A percentile compares a stretch with the other conserved stretches of the same genome.
Evolutionary conservation across 2,113 vertebrate genomes (phyloP).

Genomic region (Oreocharis arfaki): DNA sequence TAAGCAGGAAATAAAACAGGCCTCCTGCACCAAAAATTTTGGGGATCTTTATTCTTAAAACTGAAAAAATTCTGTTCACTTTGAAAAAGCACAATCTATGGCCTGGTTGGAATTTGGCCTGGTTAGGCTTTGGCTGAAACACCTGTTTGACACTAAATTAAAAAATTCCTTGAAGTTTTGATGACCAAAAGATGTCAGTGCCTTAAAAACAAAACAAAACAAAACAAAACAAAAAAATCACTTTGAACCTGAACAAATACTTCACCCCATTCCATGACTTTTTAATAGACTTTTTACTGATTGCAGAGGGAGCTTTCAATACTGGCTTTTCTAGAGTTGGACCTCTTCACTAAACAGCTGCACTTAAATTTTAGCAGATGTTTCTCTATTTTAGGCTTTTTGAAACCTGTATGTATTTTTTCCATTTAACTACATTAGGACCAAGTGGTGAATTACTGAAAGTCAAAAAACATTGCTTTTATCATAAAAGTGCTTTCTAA

Average conservation of each 20-base stretch:
- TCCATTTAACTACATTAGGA: not conserved
- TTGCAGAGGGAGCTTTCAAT: constrained; percentile 1
- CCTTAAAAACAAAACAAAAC: not conserved
- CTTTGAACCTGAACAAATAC: constrained; percentile 26
- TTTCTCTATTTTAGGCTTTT: not conserved
- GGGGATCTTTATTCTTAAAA: not conserved
- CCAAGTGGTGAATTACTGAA: not conserved
- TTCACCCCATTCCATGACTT: not conserved
- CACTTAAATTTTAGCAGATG: constrained; percentile 15
- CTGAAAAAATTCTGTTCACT: not conserved
- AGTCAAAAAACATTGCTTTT: not conserved
- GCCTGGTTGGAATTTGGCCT: not conserved
- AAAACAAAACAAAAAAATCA: too few relatives aligned
- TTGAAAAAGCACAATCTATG: not conserved
- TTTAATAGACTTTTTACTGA: not conserved
- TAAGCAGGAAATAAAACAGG: not conserved
- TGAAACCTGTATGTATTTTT: not conserved
- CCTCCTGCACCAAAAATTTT: not conserved
- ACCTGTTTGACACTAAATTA: not conserved
- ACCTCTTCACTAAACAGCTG: constrained; percentile 25
- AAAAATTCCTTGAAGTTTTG: not conserved
- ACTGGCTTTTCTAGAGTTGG: not conserved
- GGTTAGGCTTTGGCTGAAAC: not conserved
- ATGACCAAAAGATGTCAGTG: not conserved
- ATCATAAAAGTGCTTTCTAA: not conserved